Base-by-base conservation (phyloP, 2,797 vertebrate genomes). In the Clarias laeviceps region DNA sequence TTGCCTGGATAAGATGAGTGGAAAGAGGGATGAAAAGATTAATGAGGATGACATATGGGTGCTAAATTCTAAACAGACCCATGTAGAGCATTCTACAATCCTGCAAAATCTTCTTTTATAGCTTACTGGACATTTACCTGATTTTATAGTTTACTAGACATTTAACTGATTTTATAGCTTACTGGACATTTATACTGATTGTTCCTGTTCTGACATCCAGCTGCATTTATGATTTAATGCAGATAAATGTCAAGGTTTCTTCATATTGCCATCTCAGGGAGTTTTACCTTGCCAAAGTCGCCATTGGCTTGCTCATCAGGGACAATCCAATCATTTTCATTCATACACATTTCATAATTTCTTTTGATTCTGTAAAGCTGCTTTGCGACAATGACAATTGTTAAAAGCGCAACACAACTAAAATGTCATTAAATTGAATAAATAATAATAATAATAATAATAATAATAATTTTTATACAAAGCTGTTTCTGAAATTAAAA, bases 51-150 rank as follows among this genome's bases (percentile, higher is more conserved):
- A 18, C 56, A 80, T 56, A 54, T 77, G 50, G 34, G 18, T 76
- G 77, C 61, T 83, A 69, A 79, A 85, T 88, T 80, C 73, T 85
- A 86, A 87, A 82, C 84, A 73, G 17, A 54, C 24, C 34, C 64
- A 69, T 65, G 27, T 24, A 59, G 61, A 45, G 24, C 11, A 15
- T 1, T 70, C 61, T 45, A 64, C 59, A 80, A 27, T 45, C 24
- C 22, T 14, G 24, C 22, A 27, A 45, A 79, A 62, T 79, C 0
- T 40, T 80, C 11, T 79, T 40, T 79, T 40, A 79, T 24, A 79
- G 20, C 57, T 40, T 27, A 59, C 1, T 0, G 57, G 20, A 17
- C 2, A 24, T 24, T 79, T 79, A 62, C n/a, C n/a, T n/a, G n/a
- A n/a, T n/a, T n/a, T n/a, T n/a, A n/a, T n/a, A n/a, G n/a, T n/a